These are phyloP conservation scores for Chondrosia reniformis DNA, from an alignment of 37 sponge, comb jelly and placozoan genomes.

Conservation along the genomic window DNA sequence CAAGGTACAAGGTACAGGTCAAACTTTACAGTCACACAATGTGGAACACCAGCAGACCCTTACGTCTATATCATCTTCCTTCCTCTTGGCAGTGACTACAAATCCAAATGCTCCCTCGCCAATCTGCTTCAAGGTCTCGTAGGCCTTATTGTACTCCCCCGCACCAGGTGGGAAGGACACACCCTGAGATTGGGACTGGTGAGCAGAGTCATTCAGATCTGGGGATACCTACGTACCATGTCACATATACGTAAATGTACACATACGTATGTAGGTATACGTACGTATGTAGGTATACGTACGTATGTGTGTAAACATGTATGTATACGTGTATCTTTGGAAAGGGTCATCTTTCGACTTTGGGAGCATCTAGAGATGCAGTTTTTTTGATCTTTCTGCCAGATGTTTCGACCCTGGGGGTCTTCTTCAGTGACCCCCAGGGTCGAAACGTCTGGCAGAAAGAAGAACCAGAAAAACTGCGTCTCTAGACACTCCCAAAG, in stretches of 20 bases:
- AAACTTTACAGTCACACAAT: background rate
- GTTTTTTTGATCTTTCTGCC: too few species aligned
- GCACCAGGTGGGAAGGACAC: constrained; percentile 34
- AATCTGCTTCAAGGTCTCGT: constrained; percentile 58
- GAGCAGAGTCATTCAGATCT: background rate
- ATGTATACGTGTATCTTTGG: too few species aligned
- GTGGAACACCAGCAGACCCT: background rate
- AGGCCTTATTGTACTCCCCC: constrained; percentile 66
- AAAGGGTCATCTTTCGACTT: too few species aligned
- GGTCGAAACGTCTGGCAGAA: too few species aligned
- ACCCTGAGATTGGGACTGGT: background rate
- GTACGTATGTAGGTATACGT: constrained; percentile 3
- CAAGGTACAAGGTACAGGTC: background rate
- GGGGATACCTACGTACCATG: constrained; percentile 7
- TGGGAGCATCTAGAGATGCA: too few species aligned
- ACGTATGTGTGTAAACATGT: background rate
- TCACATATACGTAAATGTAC: background rate
- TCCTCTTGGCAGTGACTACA: constrained; percentile 66
- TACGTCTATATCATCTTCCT: constrained; percentile 34
- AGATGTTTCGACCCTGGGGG: too few species aligned
- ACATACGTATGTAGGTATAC: background rate
- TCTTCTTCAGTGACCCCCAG: too few species aligned
- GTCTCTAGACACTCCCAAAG: too few species aligned
- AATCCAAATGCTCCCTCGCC: constrained; percentile 94
- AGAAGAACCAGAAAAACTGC: too few species aligned